Conservation (phyloP, 2,888 invertebrate species). For the Heteromyza rotundicornis region DNA sequence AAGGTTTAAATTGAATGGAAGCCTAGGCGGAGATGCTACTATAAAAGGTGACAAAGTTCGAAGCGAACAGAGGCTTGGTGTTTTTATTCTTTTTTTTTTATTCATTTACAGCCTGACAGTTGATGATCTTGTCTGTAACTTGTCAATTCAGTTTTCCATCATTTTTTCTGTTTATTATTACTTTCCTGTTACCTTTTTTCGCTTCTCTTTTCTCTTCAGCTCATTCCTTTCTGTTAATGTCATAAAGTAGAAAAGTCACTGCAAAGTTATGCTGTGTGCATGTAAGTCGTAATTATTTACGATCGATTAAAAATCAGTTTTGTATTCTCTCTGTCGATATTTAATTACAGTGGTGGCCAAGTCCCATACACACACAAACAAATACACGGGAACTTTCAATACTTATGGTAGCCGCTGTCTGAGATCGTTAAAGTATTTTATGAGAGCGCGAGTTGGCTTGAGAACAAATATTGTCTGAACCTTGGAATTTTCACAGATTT, state of each 20-base stretch:
- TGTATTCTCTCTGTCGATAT: constrained; percentile 1
- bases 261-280: constrained; percentile 18
- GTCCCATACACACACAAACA: too few species aligned
- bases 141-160: neutral
- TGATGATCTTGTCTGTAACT: neutral
- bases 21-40: neutral
- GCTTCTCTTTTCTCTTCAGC: constrained; percentile 12
- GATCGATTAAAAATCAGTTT: constrained; percentile 23
- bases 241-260: constrained; percentile 14
- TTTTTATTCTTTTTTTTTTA: too few species aligned
- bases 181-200: constrained; percentile 8
- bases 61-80: too few species aligned
- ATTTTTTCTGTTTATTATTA: neutral
- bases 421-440: constrained; percentile 19
- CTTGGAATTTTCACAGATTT: too few species aligned
- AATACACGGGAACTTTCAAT: too few species aligned
- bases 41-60: constrained; percentile 3
- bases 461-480: too few species aligned
- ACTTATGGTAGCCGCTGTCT: too few species aligned
- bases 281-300: constrained; percentile 30
- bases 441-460: constrained; percentile 7
- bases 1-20: too few species aligned
- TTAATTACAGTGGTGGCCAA: constrained; percentile 2
- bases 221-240: neutral
- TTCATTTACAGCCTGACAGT: neutral